Evolutionary conservation across 2,797 vertebrate genomes (phyloP).

Genomic region (Anisognathus igniventris): DNA sequence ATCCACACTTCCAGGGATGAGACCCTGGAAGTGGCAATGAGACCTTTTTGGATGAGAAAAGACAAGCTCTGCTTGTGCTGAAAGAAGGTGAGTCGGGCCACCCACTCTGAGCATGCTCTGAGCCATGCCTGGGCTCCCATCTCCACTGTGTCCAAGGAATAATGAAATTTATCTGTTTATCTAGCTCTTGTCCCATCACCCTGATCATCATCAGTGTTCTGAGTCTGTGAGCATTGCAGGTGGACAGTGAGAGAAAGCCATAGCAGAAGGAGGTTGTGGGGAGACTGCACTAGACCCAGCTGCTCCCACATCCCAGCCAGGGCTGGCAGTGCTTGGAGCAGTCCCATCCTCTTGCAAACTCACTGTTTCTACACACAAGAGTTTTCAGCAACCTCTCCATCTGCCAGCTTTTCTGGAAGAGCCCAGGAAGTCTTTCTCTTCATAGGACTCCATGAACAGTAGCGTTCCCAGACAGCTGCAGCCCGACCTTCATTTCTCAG

Average conservation of each 20-base stretch:
- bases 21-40: background rate
- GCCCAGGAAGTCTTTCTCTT: background rate
- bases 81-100: background rate
- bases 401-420: background rate
- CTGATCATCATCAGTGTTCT: background rate
- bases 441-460: background rate
- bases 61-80: background rate
- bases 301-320: background rate
- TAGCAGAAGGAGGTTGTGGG: background rate
- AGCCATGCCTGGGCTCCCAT: background rate
- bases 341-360: background rate
- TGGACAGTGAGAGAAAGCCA: background rate
- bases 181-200: background rate
- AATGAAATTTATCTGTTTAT: background rate
- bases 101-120: accelerated
- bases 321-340: background rate
- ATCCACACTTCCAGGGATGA: background rate
- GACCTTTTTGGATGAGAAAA: background rate
- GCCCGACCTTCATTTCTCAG: constrained; percentile 23
- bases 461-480: background rate
- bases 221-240: background rate
- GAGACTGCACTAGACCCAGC: background rate
- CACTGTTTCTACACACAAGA: background rate
- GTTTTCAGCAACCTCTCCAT: background rate
- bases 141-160: background rate